A percentile compares a stretch with the other conserved stretches of the same genome.
Evolutionary conservation across 1,140 invertebrate species (phyloP).

Genomic region (Paraescarpia echinospica): DNA sequence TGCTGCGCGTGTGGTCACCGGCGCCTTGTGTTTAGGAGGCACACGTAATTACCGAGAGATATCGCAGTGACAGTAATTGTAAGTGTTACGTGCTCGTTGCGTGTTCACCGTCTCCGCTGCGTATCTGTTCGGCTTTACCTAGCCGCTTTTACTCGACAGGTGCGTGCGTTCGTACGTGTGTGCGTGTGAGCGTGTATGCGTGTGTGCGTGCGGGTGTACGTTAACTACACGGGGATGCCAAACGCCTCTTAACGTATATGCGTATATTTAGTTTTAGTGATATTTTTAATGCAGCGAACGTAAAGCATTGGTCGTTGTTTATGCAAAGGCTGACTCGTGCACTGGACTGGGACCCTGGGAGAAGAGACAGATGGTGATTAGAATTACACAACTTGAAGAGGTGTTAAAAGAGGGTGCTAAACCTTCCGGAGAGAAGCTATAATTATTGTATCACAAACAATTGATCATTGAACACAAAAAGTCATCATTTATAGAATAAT

Average conservation of each 20-base stretch:
- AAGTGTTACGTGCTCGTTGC: background rate
- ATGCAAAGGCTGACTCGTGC: too few species aligned
- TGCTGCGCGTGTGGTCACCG: background rate
- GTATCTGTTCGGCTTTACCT: background rate
- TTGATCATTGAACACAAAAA: too few species aligned
- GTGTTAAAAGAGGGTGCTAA: too few species aligned
- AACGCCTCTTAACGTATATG: background rate
- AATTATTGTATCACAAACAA: too few species aligned
- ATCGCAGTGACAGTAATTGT: background rate
- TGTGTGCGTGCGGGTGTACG: background rate
- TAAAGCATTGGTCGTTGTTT: too few species aligned
- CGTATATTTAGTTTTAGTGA: too few species aligned
- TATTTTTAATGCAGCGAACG: too few species aligned
- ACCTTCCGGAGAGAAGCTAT: too few species aligned
- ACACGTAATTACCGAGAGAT: background rate
- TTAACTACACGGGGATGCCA: background rate
- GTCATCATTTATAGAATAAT: too few species aligned
- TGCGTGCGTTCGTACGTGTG: background rate
- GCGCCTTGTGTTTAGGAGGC: background rate
- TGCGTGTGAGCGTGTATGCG: background rate
- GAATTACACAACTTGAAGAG: too few species aligned
- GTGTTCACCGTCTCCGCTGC: background rate
- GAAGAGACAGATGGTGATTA: too few species aligned
- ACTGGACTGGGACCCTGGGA: too few species aligned
- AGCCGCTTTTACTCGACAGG: background rate